Base-by-base conservation (phyloP, 2,797 vertebrate genomes). In the Acanthis flammea region DNA sequence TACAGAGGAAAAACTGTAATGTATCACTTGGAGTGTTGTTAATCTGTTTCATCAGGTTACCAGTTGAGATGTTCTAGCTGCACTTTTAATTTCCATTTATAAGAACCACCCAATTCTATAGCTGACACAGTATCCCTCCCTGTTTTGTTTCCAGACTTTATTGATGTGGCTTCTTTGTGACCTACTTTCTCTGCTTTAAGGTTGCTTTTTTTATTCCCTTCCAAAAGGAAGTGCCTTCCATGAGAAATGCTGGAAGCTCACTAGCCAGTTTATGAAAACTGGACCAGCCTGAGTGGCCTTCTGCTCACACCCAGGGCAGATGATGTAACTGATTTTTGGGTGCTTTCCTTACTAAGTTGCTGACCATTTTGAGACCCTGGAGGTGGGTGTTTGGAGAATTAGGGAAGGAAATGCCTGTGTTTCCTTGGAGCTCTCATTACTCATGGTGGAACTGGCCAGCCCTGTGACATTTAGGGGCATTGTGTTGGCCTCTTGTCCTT, bases 131-230 rank as follows among this genome's bases (percentile, higher is more conserved):
- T 71, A 65, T 89, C 57, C 88, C 58, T 94, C 65, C 66, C 58
- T 72, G 62, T 82, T 91, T 92, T 84, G 25, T 92, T 93, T 85
- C 54, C 82, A 91, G 60, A 21, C 76, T 87, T 83, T n/a, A 88
- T 72, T 88, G 90, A 93, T 94, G 88, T 93, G 90, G 84, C 85
- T 95, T 92, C 62, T 88, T 84, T 66, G 73, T 92, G 91, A 92
- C 92, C 86, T 95, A 71, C 76, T 93, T 94, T 50, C 37, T 70
- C 35, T 0, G 0, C 84, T 89, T 86, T 18, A 91, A 86, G 70
- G 72, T 84, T 78, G 60, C 44, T 57, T 67, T 92, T 91, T 83
- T 75, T 17, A 83, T 89, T 94, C 65, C 21, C 9, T 88, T 85
- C 73, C 72, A 65, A 80, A 87, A 84, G 73, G 67, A 92, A 75